Base-by-base conservation (phyloP, 1,140 invertebrate genomes). In the Microplitis mediator region DNA sequence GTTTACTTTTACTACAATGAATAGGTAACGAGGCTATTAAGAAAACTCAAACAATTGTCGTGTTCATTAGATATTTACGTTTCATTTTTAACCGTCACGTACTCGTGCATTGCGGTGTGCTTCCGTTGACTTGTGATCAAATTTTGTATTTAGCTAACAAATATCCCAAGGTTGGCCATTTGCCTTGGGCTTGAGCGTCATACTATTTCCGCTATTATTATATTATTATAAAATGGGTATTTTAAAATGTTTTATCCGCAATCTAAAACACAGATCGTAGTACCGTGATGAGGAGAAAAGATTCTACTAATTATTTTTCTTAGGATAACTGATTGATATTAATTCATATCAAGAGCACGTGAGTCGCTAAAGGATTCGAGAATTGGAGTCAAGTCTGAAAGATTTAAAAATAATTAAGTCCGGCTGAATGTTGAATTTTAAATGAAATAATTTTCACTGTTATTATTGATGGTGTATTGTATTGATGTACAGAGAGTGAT, bases 141-240 rank as follows among this genome's bases (percentile, higher is more conserved):
- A n/a, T n/a, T 39, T 31, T 36, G 14, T 63, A 36, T 69, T 39
- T 36, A n/a, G 13, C 16, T 54, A 76, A 74, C 69, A 76, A 69
- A 72, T 72, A 68, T 76, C 72, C 77, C 77, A 81, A 81, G 80
- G 78, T 79, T 81, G 77, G 74, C 76, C 69, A 61, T 75, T 79
- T 71, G 78, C 76, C 80, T 80, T 79, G 78, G 63, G 69, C 35
- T 62, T 34, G 61, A 45, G 61, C 50, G 51, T 67, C 62, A 50
- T 63, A 74, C 73, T 71, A 71, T 74, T 74, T 63, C 64, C 65
- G 69, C 71, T 71, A 71, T 73, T 63, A 0, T 23, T 23, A 23
- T 23, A 63, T 63, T 74, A 74, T 71, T 70, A 74, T 70, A 68
- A 67, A 39, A 32, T 61, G 61, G 63, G 62, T 68, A 62, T 73